A percentile compares a stretch with the other conserved stretches of the same genome.
Evolutionary conservation across 2,888 invertebrate genomes (phyloP).

Genomic region (Nomada ferruginata): DNA sequence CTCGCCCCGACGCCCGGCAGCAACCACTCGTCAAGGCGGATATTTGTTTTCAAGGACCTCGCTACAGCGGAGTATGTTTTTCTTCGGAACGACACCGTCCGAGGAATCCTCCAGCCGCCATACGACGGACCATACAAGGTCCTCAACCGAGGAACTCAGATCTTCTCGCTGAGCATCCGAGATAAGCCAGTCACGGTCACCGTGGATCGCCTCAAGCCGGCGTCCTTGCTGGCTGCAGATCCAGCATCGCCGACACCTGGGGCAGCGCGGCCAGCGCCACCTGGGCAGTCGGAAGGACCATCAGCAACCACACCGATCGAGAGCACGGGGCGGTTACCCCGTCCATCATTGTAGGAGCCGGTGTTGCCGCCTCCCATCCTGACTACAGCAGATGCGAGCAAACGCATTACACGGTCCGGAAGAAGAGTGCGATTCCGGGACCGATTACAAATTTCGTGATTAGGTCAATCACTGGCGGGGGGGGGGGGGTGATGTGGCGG

Average conservation of each 20-base stretch:
- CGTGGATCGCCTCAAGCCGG: neutral
- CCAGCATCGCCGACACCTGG: neutral
- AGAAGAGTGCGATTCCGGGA: slow-evolving; percentile 4
- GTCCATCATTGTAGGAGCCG: neutral
- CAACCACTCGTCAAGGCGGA: neutral
- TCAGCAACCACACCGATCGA: neutral
- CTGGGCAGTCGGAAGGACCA: neutral
- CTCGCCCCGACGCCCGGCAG: neutral
- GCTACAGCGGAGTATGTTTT: neutral
- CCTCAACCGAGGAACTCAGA: neutral
- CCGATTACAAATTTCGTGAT: too few relatives aligned
- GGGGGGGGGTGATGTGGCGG: too few relatives aligned
- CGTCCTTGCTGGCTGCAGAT: slow-evolving; percentile 5
- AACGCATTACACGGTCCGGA: slow-evolving; percentile 9
- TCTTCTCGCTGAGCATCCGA: neutral
- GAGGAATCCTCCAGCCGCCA: slow-evolving; percentile 7
- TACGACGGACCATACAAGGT: slow-evolving; percentile 5
- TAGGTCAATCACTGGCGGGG: too few relatives aligned
- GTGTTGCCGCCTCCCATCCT: neutral
- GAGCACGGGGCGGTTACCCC: neutral
- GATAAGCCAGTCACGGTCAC: neutral
- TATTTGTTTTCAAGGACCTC: slow-evolving; percentile 11
- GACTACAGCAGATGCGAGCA: neutral
- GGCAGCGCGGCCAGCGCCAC: neutral
- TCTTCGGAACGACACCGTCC: slow-evolving; percentile 9